phyloP scores from a whole-genome alignment of 2,113 vertebrate genomes.

The Merops nubicus region DNA sequence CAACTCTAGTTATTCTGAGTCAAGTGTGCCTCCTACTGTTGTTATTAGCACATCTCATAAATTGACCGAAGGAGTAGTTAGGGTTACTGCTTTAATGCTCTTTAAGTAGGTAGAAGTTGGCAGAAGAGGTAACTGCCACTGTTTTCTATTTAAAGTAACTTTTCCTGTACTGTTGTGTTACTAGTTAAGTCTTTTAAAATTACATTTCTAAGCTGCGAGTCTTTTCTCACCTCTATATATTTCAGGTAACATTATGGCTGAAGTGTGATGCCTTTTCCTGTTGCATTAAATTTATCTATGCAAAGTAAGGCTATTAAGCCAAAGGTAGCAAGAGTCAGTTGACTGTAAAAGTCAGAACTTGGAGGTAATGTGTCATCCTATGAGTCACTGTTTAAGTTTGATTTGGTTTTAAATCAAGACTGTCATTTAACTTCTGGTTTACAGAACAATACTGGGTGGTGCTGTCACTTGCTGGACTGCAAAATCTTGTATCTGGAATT shows the following conservation, averaged over 20 bases:
- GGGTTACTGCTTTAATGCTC: neutral
- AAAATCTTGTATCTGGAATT: neutral
- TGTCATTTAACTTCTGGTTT: neutral
- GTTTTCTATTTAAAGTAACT: neutral
- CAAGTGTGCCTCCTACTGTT: conserved; percentile 70
- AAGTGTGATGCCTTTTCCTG: neutral
- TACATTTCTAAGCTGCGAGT: neutral
- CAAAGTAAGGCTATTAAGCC: neutral
- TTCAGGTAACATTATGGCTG: neutral
- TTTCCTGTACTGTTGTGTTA: neutral
- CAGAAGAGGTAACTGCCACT: neutral
- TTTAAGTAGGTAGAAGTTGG: neutral
- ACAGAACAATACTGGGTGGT: neutral
- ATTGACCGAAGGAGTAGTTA: neutral
- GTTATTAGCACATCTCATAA: conserved; percentile 41
- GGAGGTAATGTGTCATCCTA: neutral
- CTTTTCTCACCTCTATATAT: neutral
- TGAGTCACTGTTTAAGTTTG: neutral
- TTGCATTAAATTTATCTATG: neutral
- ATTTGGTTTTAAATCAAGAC: neutral
- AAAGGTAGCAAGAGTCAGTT: neutral
- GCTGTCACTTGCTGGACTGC: neutral
- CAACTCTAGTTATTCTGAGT: neutral
- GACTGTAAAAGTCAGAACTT: neutral
- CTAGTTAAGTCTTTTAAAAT: neutral